These are phyloP conservation scores for Azemiops feae DNA, from an alignment of 2,113 vertebrate genomes.

Conservation along the genomic window DNA sequence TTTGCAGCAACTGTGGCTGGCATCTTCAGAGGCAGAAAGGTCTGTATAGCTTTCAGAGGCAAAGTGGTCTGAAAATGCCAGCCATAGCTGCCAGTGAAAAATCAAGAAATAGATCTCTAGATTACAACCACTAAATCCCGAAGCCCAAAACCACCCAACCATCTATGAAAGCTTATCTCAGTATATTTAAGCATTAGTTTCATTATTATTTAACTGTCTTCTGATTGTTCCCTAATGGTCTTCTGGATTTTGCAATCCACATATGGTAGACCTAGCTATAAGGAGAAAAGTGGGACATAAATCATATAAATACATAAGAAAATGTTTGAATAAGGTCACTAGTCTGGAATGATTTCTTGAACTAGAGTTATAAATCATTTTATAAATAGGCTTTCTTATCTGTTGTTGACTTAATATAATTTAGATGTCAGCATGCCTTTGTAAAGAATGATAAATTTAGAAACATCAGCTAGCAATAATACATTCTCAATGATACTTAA, in stretches of 20 bases:
- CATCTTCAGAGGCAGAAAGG: neutral
- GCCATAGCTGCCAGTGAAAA: neutral
- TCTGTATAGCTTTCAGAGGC: neutral
- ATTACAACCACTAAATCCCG: neutral
- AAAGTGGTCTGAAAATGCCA: neutral
- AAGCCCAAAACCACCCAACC: neutral
- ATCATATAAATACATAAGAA: neutral
- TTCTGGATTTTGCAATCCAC: neutral
- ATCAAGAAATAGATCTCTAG: neutral
- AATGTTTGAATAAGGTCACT: neutral
- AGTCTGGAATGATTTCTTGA: conserved; percentile 1
- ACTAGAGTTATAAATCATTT: neutral
- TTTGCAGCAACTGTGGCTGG: neutral
- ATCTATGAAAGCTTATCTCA: neutral
- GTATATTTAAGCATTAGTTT: neutral
- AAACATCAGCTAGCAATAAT: conserved; percentile 14
- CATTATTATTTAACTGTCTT: neutral
- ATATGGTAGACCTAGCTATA: neutral
- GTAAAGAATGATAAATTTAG: conserved; percentile 22
- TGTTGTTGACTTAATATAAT: conserved; percentile 12
- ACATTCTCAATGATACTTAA: conserved; percentile 45
- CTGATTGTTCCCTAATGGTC: neutral
- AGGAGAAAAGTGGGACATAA: neutral
- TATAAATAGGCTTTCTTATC: conserved; percentile 3
- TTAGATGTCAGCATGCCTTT: conserved; percentile 10